phyloP scores from a whole-genome alignment of 1,140 invertebrate genomes.

The Papilio polytes region DNA sequence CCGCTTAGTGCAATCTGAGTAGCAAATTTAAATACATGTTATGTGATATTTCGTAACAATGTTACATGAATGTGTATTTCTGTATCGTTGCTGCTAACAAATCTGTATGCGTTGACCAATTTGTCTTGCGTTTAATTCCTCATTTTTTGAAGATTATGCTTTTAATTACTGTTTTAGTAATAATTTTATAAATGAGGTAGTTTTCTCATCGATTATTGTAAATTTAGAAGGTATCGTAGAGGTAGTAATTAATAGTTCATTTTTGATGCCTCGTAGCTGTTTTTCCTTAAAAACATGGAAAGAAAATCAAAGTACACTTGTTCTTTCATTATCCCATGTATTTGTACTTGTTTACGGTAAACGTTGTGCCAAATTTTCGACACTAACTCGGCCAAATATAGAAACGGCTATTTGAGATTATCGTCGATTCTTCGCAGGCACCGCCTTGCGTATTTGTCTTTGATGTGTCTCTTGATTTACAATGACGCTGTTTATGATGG shows the following conservation, averaged over 20 bases:
- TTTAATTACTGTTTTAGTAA: neutral
- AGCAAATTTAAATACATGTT: conserved; percentile 23
- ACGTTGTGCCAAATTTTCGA: conserved; percentile 21
- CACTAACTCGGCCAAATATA: conserved; percentile 41
- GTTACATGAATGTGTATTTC: conserved; percentile 17
- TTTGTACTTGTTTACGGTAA: conserved; percentile 13
- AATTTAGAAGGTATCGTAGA: neutral
- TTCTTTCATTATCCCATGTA: neutral
- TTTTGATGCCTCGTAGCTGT: neutral
- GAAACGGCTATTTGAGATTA: conserved; percentile 51
- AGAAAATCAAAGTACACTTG: neutral
- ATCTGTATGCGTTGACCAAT: neutral
- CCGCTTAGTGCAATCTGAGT: conserved; percentile 4
- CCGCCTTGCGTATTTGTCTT: conserved; percentile 23
- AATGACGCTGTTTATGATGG: conserved; percentile 30
- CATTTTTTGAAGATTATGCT: neutral
- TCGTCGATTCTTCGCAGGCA: conserved; percentile 7
- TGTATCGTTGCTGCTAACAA: neutral
- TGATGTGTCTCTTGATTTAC: conserved; percentile 37
- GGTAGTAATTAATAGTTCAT: too few species aligned
- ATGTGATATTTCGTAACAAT: conserved; percentile 18
- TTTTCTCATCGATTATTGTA: neutral
- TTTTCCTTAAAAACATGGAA: neutral
- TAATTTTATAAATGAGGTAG: neutral
- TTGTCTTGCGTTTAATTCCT: neutral